Evolutionary conservation across 2,888 invertebrate species (phyloP).

Genomic region (Nomada flava): DNA sequence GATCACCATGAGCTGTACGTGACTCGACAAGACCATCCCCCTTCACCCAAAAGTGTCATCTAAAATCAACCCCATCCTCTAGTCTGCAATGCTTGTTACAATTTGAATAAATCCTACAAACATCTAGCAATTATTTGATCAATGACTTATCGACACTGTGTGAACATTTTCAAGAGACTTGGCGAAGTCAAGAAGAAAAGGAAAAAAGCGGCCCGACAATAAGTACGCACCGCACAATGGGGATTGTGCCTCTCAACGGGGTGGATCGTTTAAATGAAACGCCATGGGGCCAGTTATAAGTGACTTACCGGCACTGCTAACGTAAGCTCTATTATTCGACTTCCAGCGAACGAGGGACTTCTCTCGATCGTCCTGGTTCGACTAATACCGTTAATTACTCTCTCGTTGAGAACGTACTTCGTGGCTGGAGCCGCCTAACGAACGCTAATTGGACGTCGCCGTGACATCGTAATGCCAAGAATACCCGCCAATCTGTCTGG

Average conservation of each 20-base stretch:
- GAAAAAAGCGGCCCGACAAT: not conserved
- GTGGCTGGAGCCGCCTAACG: conserved; percentile 71
- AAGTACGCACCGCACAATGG: not conserved
- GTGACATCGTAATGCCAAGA: conserved; percentile 71
- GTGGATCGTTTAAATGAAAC: conserved; percentile 22
- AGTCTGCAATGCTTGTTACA: not conserved
- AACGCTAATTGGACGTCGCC: conserved; percentile 74
- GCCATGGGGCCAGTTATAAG: conserved; percentile 46
- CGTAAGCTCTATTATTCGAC: conserved; percentile 74
- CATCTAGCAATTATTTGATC: not conserved
- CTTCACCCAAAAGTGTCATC: no score
- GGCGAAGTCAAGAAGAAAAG: no score
- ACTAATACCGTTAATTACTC: conserved; percentile 78
- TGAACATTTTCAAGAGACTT: not conserved
- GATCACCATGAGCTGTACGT: no score
- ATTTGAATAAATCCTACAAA: not conserved
- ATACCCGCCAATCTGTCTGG: conserved; percentile 66
- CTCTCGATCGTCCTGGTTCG: conserved; percentile 63
- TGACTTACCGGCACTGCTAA: conserved; percentile 51
- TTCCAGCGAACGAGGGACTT: conserved; percentile 45
- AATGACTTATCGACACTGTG: not conserved
- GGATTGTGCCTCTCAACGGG: not conserved
- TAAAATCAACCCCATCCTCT: no score
- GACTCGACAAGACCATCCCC: no score
- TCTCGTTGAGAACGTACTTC: conserved; percentile 66